Base-by-base conservation (phyloP, 2,797 vertebrate genomes). In the Erethizon dorsatum region DNA sequence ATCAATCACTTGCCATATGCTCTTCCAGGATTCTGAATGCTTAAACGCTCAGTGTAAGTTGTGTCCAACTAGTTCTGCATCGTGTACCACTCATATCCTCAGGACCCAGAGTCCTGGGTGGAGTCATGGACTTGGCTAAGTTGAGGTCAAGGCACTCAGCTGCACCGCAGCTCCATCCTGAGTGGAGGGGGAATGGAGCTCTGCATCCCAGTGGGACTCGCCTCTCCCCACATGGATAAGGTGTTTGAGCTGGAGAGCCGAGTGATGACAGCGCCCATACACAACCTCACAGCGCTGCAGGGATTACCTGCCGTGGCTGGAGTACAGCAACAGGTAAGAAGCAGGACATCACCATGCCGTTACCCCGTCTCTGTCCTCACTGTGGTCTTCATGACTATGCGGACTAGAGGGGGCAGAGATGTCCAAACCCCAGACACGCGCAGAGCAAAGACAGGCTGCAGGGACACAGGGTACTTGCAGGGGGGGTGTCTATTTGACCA, bases 171-270 rank as follows among this genome's bases (percentile, higher is more conserved):
- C 22, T 88, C 79, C 17, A 54, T n/a, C 14, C 18, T 54, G 28
- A 26, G 1, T 11, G 82, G 63, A 79, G 67, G 57, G 26, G 28
- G n/a, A 61, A 15, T 84, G 33, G 63, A 63, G 12, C 11, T 82
- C 26, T 18, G 2, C 0, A 3, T n/a, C 22, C 31, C 1, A 1
- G 33, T 6, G 41, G 85, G 31, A 50, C 50, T 18, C 4, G 33
- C 7, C 28, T 28, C 26, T 47, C 4, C 37, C 47, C 17, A 4
- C 9, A 18, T 0, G 0, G 5, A 71, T 61, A 63, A 75, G 18
- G 20, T 4, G 18, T 33, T 56, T 45, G 41, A 61, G 17, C 50
- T n/a, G 8, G 75, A 89, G 45, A 37, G 33, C 26, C 26, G n/a
- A 79, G 71, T 57, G 18, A 80, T 10, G 63, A 63, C 37, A 83